A percentile compares a stretch with the other conserved stretches of the same genome.
phyloP scores from a whole-genome alignment of 2,797 vertebrate species.

The Borostomias antarcticus region DNA sequence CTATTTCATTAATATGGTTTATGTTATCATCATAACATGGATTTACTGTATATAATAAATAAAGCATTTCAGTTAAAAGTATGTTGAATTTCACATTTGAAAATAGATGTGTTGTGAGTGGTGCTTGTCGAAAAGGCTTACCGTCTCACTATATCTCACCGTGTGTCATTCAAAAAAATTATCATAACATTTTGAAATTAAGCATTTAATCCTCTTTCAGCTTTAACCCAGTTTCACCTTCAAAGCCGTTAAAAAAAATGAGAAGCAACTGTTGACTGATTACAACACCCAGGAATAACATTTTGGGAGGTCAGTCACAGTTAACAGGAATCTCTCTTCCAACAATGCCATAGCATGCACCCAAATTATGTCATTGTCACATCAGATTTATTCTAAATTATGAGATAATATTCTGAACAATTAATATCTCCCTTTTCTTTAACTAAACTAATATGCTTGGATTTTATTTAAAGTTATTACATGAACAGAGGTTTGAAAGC shows the following conservation, averaged over 20 bases:
- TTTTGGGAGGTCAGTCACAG: background rate
- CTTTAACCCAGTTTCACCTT: conserved; percentile 24
- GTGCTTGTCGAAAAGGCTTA: background rate
- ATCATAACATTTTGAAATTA: conserved; percentile 20
- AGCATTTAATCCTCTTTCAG: conserved; percentile 21
- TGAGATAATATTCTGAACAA: background rate
- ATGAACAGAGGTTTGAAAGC: background rate
- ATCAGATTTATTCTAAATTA: background rate
- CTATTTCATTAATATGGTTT: background rate
- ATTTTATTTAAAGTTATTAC: background rate
- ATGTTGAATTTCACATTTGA: background rate
- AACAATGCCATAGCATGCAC: background rate
- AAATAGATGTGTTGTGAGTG: background rate
- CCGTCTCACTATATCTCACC: background rate
- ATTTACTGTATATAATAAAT: background rate
- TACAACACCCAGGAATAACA: conserved; percentile 7
- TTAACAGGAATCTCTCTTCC: conserved; percentile 11
- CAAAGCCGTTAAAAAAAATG: conserved; percentile 4
- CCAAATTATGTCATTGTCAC: background rate
- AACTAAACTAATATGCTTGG: background rate
- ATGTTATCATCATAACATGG: background rate
- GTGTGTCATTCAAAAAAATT: conserved; percentile 22
- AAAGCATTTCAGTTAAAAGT: background rate
- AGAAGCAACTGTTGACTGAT: conserved; percentile 21
- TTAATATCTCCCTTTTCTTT: background rate